A percentile compares a stretch with the other conserved stretches of the same genome.
Evolutionary conservation across 1,140 invertebrate genomes (phyloP).

Genomic region (Chelonus insularis): DNA sequence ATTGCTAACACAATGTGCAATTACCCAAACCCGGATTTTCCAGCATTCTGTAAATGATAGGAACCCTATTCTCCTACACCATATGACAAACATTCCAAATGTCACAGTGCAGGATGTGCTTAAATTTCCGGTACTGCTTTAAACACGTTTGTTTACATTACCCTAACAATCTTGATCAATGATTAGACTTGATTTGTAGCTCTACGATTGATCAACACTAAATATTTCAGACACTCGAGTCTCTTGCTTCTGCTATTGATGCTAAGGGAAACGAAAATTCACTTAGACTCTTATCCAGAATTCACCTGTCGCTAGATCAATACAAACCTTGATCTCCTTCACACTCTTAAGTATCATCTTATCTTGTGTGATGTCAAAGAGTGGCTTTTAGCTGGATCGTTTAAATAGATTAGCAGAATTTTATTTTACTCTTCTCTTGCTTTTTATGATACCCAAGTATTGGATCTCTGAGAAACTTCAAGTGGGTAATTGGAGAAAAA

Average conservation of each 20-base stretch:
- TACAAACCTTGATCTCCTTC: conserved; percentile 15
- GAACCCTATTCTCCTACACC: too few relatives aligned
- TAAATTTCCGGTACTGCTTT: too few relatives aligned
- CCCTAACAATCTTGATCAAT: conserved; percentile 40
- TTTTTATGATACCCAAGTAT: not conserved
- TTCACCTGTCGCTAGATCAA: conserved; percentile 25
- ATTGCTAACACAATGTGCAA: conserved; percentile 46
- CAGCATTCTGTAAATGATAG: not conserved
- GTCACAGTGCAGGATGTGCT: too few relatives aligned
- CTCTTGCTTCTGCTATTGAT: too few relatives aligned
- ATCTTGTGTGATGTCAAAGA: conserved; percentile 19
- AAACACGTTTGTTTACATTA: too few relatives aligned
- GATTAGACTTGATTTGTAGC: conserved; percentile 52
- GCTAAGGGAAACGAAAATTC: too few relatives aligned
- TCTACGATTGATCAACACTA: conserved; percentile 45
- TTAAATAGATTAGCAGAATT: conserved; percentile 17
- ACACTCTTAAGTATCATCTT: conserved; percentile 22
- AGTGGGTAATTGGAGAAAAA: too few relatives aligned
- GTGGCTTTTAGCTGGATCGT: conserved; percentile 20
- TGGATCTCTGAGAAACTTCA: not conserved
- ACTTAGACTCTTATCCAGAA: too few relatives aligned
- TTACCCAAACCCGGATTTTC: conserved; percentile 30
- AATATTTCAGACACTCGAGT: conserved; percentile 49
- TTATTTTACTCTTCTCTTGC: conserved; percentile 3
- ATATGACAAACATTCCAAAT: too few relatives aligned